Evolutionary conservation across 2,113 vertebrate species (phyloP), one percentile per base, ranked within the genome.

Genomic region (Leuciscus idus): DNA sequence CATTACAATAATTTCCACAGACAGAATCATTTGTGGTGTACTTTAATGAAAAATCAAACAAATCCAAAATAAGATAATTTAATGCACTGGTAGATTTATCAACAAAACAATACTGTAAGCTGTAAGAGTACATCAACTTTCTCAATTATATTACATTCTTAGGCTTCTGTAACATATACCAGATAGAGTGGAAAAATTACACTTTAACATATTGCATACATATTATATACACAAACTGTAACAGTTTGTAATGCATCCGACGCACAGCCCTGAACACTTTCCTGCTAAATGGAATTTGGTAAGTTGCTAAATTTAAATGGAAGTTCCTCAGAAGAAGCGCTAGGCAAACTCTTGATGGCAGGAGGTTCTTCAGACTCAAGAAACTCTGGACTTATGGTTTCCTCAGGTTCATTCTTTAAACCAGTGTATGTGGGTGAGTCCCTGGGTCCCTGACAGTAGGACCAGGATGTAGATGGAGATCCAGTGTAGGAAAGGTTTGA

Each of bases 361-460:
- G 85, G 79, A 46, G 89, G 90, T 2, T 77, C n/a, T 17, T 91
- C 86, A 21, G 39, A 57, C 13, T 77, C 86, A 43, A 85, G 87
- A 50, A 91, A 81, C 68, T 94, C 93, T 0, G 92, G 90, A 89
- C 90, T 88, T n/a, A 93, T 91, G 15, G 86, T 95, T 91, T 96
- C 96, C 89, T 96, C 95, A 0, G 96, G 95, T 68, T 91, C 79
- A 62, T 96, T 96, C n/a, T 61, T 26, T 17, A 90, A 43, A 52
- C 84, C 61, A 90, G 86, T 0, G 0, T 8, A 0, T 12, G 9
- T 10, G 39, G 86, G 81, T 73, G 88, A 73, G 36, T 74, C 68
- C 21, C 21, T 62, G 0, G 64, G 11, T 10, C 89, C 39, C 0
- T 88, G 81, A 28, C 75, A 62, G 84, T 83, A 89, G 1, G 89